A percentile compares a stretch with the other conserved stretches of the same genome.
These are phyloP conservation scores for Corythornis leucogaster DNA, from an alignment of 2,797 vertebrate species.

Conservation along the genomic window DNA sequence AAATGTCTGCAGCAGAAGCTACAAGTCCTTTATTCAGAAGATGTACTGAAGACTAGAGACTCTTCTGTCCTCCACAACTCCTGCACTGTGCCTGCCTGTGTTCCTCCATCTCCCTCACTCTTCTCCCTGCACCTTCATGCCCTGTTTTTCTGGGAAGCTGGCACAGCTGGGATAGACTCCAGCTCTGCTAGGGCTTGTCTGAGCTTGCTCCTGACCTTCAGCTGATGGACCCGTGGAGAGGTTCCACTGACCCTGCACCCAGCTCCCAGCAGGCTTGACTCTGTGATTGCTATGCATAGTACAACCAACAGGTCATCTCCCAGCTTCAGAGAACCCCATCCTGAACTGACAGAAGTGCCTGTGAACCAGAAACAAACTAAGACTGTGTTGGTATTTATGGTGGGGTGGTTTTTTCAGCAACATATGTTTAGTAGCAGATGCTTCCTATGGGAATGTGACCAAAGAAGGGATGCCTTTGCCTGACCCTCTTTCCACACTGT, in stretches of 20 bases:
- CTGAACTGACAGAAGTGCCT: neutral
- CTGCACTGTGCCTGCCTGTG: neutral
- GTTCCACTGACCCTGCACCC: rapidly evolving
- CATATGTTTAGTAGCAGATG: conserved; percentile 65
- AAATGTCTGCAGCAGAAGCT: neutral
- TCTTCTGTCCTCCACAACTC: neutral
- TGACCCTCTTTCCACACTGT: conserved; percentile 41
- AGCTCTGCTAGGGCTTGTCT: neutral
- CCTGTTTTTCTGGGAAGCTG: neutral
- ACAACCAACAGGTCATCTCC: neutral
- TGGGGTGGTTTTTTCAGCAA: neutral
- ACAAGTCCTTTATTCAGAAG: neutral
- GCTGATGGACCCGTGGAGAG: neutral
- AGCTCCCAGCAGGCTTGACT: neutral
- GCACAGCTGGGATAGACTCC: neutral
- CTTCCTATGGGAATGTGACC: conserved; percentile 60
- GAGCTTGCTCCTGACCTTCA: neutral
- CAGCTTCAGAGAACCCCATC: neutral
- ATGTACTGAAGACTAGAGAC: neutral
- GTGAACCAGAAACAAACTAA: neutral
- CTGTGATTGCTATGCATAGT: neutral
- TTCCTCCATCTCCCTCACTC: neutral
- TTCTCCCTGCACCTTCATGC: neutral
- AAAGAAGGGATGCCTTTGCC: neutral
- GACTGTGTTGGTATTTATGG: conserved; percentile 2